Evolutionary conservation across 2,113 vertebrate species (phyloP).

Genomic region (Mormoops blainvillei): DNA sequence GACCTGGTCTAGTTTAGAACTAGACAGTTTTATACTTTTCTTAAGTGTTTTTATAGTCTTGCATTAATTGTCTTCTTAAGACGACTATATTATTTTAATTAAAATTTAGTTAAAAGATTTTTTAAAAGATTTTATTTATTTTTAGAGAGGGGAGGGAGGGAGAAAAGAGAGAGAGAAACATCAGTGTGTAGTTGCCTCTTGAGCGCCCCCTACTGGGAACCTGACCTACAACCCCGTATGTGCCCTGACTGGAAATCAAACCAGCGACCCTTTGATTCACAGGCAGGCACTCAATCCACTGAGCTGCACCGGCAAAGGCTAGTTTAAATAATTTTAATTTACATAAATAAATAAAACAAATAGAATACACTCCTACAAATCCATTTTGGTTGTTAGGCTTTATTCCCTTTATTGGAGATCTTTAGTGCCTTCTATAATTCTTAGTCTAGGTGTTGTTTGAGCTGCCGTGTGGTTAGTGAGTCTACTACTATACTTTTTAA

Average conservation of each 20-base stretch:
- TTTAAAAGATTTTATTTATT: too few relatives aligned
- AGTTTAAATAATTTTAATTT: background rate
- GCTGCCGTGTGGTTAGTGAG: background rate
- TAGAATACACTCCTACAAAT: background rate
- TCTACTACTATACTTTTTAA: background rate
- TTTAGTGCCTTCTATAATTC: background rate
- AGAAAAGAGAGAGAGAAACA: too few relatives aligned
- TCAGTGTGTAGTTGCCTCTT: too few relatives aligned
- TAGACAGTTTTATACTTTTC: background rate
- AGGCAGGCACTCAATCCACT: too few relatives aligned
- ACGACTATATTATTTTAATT: background rate
- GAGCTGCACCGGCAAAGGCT: too few relatives aligned
- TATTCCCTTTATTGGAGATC: background rate
- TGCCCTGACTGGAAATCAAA: too few relatives aligned
- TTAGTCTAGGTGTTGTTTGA: background rate
- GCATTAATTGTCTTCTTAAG: background rate
- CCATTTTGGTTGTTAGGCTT: background rate
- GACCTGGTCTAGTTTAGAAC: background rate
- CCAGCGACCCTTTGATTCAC: too few relatives aligned
- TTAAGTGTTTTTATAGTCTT: background rate
- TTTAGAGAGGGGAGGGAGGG: too few relatives aligned
- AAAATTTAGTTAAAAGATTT: background rate
- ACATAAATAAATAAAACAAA: background rate
- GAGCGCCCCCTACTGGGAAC: too few relatives aligned
- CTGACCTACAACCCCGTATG: too few relatives aligned